These are phyloP conservation scores for Sandelia bainsii DNA, from an alignment of 2,797 vertebrate genomes.

Conservation along the genomic window DNA sequence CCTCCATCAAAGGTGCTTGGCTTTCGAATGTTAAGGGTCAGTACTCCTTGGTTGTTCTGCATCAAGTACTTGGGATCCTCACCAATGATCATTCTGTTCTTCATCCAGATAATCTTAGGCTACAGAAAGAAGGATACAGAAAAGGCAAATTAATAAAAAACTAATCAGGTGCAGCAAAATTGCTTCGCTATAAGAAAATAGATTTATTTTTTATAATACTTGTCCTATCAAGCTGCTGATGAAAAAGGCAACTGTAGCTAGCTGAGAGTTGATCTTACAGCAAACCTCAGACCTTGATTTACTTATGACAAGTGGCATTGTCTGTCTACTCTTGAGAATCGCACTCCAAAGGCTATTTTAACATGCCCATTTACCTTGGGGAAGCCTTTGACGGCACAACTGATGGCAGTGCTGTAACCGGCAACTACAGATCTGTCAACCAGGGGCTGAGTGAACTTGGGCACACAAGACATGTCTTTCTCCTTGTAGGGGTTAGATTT, in stretches of 20 bases:
- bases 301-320: slow-evolving; percentile 18
- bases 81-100: slow-evolving; percentile 93
- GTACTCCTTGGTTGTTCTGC: slow-evolving; percentile 94
- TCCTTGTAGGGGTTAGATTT: slow-evolving; percentile 84
- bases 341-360: slow-evolving; percentile 19
- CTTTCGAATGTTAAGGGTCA: slow-evolving; percentile 96
- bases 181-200: not conserved
- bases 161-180: not conserved
- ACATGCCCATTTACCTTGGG: slow-evolving; percentile 85
- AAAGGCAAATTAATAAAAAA: not conserved
- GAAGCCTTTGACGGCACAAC: slow-evolving; percentile 88
- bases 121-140: slow-evolving; percentile 48
- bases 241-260: not conserved
- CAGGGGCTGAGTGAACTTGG: slow-evolving; percentile 90
- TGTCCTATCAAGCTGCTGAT: slow-evolving; percentile 2
- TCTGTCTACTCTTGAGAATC: slow-evolving; percentile 25
- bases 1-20: slow-evolving; percentile 91
- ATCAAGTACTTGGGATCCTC: slow-evolving; percentile 92
- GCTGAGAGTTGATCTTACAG: slow-evolving; percentile 2
- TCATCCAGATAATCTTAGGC: slow-evolving; percentile 97
- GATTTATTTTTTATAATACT: not conserved
- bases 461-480: slow-evolving; percentile 85
- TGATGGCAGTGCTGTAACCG: slow-evolving; percentile 91
- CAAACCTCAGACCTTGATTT: slow-evolving; percentile 10
- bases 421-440: slow-evolving; percentile 88